Percentiles rank a stretch among this genome's conserved stretches.
Conservation (phyloP, 2,888 invertebrate genomes). For the Drosophila cognata region DNA sequence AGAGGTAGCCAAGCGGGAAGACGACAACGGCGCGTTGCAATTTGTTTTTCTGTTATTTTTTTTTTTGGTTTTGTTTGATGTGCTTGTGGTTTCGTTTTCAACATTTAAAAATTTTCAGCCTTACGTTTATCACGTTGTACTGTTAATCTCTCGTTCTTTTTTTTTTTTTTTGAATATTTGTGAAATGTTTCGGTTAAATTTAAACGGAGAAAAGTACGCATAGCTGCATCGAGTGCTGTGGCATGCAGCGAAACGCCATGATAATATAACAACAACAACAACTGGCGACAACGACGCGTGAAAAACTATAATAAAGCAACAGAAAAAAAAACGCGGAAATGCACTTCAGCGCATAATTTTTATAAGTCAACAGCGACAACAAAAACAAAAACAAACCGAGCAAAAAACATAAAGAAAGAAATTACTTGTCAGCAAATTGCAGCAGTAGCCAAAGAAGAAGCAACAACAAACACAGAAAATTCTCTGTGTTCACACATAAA, state of each 20-base stretch:
- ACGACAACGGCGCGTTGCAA: constrained; percentile 31
- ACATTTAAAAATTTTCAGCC: constrained; percentile 16
- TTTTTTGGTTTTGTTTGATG: constrained; percentile 32
- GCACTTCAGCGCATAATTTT: constrained; percentile 78
- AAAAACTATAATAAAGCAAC: constrained; percentile 44
- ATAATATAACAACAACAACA: constrained; percentile 46
- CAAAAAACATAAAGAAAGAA: constrained; percentile 41
- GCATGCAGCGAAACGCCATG: constrained; percentile 47
- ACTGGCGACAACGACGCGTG: constrained; percentile 57
- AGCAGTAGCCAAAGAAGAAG: constrained; percentile 47
- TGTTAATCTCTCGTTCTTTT: constrained; percentile 6
- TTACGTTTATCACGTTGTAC: constrained; percentile 14
- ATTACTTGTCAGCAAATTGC: constrained; percentile 65
- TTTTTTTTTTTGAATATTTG: constrained; percentile 11
- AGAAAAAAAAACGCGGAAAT: constrained; percentile 68
- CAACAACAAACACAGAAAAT: constrained; percentile 43
- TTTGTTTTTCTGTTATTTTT: constrained; percentile 42
- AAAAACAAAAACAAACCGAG: constrained; percentile 37
- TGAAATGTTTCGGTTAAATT: constrained; percentile 14
- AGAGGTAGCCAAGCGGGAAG: constrained; percentile 42
- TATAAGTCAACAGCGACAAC: constrained; percentile 52
- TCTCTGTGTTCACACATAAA: neutral
- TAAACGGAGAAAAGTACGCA: constrained; percentile 8
- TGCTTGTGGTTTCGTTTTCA: constrained; percentile 42
- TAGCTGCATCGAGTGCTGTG: constrained; percentile 27